These are phyloP conservation scores for Syrrhaptes paradoxus DNA, from an alignment of 2,113 vertebrate genomes.

Conservation along the genomic window DNA sequence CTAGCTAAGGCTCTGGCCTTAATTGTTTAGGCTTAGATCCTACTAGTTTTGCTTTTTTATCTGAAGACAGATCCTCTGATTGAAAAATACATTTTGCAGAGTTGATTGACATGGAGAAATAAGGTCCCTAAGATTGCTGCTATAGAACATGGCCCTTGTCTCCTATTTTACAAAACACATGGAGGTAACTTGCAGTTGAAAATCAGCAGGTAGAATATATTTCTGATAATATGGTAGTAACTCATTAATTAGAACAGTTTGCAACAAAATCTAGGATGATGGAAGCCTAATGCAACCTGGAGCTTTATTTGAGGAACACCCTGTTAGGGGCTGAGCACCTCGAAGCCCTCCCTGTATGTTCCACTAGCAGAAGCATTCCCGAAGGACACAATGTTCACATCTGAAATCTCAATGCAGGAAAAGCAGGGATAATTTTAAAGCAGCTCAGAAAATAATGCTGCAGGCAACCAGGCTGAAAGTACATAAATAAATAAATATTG, in stretches of 20 bases:
- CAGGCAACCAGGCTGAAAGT: neutral
- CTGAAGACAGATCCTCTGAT: neutral
- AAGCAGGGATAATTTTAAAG: neutral
- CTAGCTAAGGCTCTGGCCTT: neutral
- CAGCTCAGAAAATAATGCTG: neutral
- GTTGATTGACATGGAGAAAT: slow-evolving; percentile 4
- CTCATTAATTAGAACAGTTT: neutral
- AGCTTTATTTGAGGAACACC: neutral
- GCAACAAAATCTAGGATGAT: neutral
- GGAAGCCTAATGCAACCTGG: neutral
- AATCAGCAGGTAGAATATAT: neutral
- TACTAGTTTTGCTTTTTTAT: neutral
- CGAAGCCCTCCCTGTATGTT: neutral
- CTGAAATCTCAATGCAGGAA: neutral
- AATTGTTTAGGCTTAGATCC: slow-evolving; percentile 34
- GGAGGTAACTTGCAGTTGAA: neutral
- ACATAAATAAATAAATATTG: neutral
- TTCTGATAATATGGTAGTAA: neutral
- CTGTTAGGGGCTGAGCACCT: neutral
- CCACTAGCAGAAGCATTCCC: neutral
- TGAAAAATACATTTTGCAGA: neutral
- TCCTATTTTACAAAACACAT: neutral
- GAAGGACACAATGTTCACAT: neutral
- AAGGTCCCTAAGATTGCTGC: neutral
- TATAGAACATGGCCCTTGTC: neutral